Conservation (phyloP, 2,888 invertebrate genomes). For the Odontocolon sp. region DNA sequence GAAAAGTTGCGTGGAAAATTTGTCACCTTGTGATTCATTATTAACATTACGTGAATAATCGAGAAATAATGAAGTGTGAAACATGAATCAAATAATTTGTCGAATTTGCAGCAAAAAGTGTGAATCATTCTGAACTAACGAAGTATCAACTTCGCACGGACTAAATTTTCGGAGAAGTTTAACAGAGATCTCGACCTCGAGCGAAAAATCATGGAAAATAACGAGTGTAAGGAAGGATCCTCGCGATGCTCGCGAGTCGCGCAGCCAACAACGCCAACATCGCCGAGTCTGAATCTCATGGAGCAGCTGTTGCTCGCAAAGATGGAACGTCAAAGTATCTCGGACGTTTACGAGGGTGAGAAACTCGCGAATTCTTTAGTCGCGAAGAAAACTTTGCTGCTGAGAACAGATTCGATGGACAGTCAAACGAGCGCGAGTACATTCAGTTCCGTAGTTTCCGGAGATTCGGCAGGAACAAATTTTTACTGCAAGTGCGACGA, state of each 20-base stretch:
- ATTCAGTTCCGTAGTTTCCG: slow-evolving; percentile 84
- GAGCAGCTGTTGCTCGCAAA: slow-evolving; percentile 90
- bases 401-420: slow-evolving; percentile 90
- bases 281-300: slow-evolving; percentile 84
- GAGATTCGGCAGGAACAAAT: slow-evolving; percentile 86
- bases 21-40: too few species aligned
- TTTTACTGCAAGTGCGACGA: slow-evolving; percentile 90
- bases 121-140: background rate
- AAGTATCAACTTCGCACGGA: too few species aligned
- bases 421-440: slow-evolving; percentile 84
- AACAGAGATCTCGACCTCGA: background rate
- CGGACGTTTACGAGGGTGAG: slow-evolving; percentile 66
- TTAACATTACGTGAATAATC: too few species aligned
- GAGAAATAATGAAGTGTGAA: too few species aligned
- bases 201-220: slow-evolving; percentile 18
- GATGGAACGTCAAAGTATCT: slow-evolving; percentile 86
- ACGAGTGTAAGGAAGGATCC: slow-evolving; percentile 57
- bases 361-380: slow-evolving; percentile 29
- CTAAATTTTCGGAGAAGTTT: background rate
- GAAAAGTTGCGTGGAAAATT: too few species aligned
- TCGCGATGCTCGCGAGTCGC: slow-evolving; percentile 73
- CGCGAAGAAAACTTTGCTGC: slow-evolving; percentile 79
- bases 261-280: slow-evolving; percentile 82
- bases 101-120: too few species aligned
- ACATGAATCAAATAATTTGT: too few species aligned